Base-by-base conservation (phyloP, 2,888 invertebrate species). In the Rotaria magnacalcarata region DNA sequence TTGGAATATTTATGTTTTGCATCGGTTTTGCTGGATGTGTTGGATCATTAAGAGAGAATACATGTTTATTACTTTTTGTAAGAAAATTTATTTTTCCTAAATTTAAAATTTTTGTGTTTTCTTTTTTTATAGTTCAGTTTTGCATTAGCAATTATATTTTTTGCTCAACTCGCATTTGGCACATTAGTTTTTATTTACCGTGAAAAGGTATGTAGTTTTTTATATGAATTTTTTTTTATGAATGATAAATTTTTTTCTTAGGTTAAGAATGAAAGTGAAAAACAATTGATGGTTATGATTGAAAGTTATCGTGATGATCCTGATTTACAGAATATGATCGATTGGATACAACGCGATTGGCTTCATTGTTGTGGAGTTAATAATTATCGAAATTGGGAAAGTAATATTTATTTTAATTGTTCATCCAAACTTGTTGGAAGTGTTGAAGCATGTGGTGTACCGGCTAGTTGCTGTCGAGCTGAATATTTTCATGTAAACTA, bases 321-420 rank as follows among this genome's bases (percentile, higher is more conserved):
- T 2, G 98, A 98, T 92, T 95, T 97, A 89, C 97, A 98, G 91
- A 96, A 97, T 92, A 93, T 98, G 85, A 97, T 98, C 89, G 97
- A 98, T 90, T 97, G 97, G 96, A 96, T 97, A 89, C 97, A 97
- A 92, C 95, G 95, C 92, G 96, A 96, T 91, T 97, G 97, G 97
- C 92, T 96, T 88, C 95, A 96, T 91, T 98, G 97, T 90, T 98
- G 97, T 92, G 98, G 97, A 34, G 96, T 98, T 88, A 95, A 96
- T 90, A 95, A 95, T 0, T 96, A 96, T n/a, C 94, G 95, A 89
- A 97, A 98, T 91, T 98, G 97, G 98, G 96, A 97, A 91, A 94
- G 94, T 88, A 98, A 98, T 92, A 95, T 96, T 88, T 98, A 98
- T 92, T 98, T 98, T 92, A 97, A 97, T 92, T 96, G 96, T 90